Percentiles rank a stretch among this genome's conserved stretches.
phyloP scores from a whole-genome alignment of 1,140 invertebrate species.

The Drosophila yakuba region DNA sequence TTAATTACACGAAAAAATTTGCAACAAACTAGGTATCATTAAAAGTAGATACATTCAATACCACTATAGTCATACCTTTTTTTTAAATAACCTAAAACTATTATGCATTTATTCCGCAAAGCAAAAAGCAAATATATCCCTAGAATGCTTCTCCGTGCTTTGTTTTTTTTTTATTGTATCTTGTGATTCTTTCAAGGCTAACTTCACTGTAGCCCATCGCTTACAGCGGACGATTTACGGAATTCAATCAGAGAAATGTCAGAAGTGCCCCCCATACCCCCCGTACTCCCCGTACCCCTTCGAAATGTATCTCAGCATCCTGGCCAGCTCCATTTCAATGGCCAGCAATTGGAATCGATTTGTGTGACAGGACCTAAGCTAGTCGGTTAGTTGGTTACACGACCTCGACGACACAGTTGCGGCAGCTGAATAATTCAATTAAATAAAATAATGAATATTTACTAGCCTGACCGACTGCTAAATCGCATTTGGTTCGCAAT shows the following conservation, averaged over 20 bases:
- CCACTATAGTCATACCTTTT: no score
- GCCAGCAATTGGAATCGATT: constrained; percentile 33
- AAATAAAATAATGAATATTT: constrained; percentile 79
- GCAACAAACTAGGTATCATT: not conserved
- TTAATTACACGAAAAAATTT: not conserved
- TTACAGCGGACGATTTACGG: constrained; percentile 21
- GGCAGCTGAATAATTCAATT: constrained; percentile 74
- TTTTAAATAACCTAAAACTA: no score
- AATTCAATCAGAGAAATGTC: constrained; percentile 44
- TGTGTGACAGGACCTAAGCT: constrained; percentile 21
- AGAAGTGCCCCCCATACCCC: constrained; percentile 2
- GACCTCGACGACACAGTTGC: constrained; percentile 28
- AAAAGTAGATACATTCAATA: no score
- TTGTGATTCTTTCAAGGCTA: not conserved
- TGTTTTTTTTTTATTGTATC: no score
- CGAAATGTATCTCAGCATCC: constrained; percentile 9
- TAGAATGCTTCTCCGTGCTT: no score
- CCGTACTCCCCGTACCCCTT: not conserved
- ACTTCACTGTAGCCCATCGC: constrained; percentile 1
- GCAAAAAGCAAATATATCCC: no score
- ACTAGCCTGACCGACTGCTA: constrained; percentile 34
- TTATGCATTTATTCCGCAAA: no score
- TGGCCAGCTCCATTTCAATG: constrained; percentile 35
- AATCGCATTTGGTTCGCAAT: constrained; percentile 28
- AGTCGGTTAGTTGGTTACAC: constrained; percentile 11